Evolutionary conservation across 2,113 vertebrate species (phyloP).

Genomic region (Hystrix brachyura): DNA sequence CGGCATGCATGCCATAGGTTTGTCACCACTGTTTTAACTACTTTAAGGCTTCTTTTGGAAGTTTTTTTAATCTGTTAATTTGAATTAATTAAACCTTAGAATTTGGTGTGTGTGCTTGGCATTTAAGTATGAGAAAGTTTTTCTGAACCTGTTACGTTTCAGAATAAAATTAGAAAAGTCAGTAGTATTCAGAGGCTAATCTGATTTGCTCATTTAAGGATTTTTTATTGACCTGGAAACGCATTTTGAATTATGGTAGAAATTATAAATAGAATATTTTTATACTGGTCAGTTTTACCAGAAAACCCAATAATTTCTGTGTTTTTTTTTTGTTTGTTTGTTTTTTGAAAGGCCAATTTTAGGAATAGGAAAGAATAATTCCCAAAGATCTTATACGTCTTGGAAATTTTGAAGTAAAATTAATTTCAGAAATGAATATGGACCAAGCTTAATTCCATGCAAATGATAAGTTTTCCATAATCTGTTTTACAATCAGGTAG

Average conservation of each 20-base stretch:
- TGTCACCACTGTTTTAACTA: neutral
- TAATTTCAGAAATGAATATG: slow-evolving; percentile 57
- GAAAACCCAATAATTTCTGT: slow-evolving; percentile 55
- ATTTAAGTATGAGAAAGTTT: slow-evolving; percentile 29
- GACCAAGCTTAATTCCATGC: slow-evolving; percentile 44
- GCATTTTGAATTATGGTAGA: slow-evolving; percentile 63
- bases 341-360: slow-evolving; percentile 29
- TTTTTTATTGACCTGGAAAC: slow-evolving; percentile 37
- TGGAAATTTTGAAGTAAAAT: slow-evolving; percentile 53
- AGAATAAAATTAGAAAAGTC: slow-evolving; percentile 36
- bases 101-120: neutral
- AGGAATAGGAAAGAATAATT: neutral
- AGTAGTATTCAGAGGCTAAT: slow-evolving; percentile 52
- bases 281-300: slow-evolving; percentile 42
- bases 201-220: slow-evolving; percentile 31
- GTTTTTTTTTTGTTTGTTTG: neutral
- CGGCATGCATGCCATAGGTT: too few species aligned
- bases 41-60: slow-evolving; percentile 19
- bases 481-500: slow-evolving; percentile 47
- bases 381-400: slow-evolving; percentile 13
- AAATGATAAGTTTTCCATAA: neutral
- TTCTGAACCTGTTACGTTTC: slow-evolving; percentile 40
- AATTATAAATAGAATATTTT: slow-evolving; percentile 33
- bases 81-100: slow-evolving; percentile 59
- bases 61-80: neutral